A percentile compares a stretch with the other conserved stretches of the same genome.
Evolutionary conservation across 2,797 vertebrate genomes (phyloP).

Genomic region (Melanotaenia parkinsoni): DNA sequence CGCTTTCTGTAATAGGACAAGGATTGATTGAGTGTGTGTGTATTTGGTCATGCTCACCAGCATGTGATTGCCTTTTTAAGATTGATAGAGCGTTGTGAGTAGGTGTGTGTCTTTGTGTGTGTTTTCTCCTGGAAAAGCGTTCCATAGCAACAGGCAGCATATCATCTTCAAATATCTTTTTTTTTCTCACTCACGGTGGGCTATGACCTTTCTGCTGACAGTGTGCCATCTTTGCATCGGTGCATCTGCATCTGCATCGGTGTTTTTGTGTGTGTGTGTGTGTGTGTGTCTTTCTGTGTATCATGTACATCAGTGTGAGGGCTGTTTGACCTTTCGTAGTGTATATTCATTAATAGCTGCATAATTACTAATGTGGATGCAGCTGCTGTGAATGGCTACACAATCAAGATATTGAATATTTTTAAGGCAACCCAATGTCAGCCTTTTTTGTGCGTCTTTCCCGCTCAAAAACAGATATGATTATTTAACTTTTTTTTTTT

Average conservation of each 20-base stretch:
- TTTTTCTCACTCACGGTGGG: slow-evolving; percentile 44
- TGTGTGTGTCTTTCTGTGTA: not conserved
- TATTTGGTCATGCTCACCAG: slow-evolving; percentile 18
- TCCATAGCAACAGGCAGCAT: slow-evolving; percentile 79
- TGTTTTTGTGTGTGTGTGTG: slow-evolving; percentile 17
- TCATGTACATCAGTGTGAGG: slow-evolving; percentile 33
- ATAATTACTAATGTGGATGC: slow-evolving; percentile 54
- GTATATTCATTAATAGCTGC: slow-evolving; percentile 60
- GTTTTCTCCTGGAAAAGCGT: slow-evolving; percentile 35
- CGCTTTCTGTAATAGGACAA: slow-evolving; percentile 32
- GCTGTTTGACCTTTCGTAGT: slow-evolving; percentile 63
- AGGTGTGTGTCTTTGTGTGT: slow-evolving; percentile 51
- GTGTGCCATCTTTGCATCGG: slow-evolving; percentile 49
- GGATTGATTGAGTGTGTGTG: slow-evolving; percentile 27
- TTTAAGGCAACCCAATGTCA: slow-evolving; percentile 30
- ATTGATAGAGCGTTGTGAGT: slow-evolving; percentile 51
- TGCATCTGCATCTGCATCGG: slow-evolving; percentile 39
- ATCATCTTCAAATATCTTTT: slow-evolving; percentile 68
- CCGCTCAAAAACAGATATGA: slow-evolving; percentile 34
- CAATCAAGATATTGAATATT: slow-evolving; percentile 42
- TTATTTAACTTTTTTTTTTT: too few relatives aligned
- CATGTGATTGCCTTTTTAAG: slow-evolving; percentile 49
- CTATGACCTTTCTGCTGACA: slow-evolving; percentile 70
- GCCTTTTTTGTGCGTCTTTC: slow-evolving; percentile 7
- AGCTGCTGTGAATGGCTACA: slow-evolving; percentile 25